phyloP scores from a whole-genome alignment of 2,888 invertebrate species.

The Lasioglossum morio region DNA sequence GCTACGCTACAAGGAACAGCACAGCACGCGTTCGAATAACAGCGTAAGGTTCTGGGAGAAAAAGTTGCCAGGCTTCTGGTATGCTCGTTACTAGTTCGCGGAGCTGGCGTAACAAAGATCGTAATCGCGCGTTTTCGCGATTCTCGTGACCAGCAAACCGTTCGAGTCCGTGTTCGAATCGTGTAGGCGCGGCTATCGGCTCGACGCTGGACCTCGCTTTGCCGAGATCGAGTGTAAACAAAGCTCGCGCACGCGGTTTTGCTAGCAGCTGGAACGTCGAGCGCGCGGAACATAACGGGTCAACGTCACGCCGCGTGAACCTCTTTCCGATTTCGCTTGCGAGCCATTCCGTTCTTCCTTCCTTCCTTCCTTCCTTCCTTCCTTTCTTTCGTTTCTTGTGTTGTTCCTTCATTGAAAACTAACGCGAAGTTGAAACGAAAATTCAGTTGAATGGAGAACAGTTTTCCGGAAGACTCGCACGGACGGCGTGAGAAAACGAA shows the following conservation, averaged over 20 bases:
- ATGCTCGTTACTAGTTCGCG: neutral
- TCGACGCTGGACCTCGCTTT: neutral
- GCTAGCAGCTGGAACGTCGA: slow-evolving; percentile 45
- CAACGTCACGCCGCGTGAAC: slow-evolving; percentile 74
- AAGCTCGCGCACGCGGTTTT: slow-evolving; percentile 57
- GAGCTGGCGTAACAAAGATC: neutral
- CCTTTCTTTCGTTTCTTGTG: neutral
- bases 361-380: neutral
- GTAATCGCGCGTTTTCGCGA: neutral
- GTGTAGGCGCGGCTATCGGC: neutral
- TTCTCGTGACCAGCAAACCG: neutral
- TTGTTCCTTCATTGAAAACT: neutral
- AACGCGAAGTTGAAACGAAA: neutral
- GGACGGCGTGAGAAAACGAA: neutral
- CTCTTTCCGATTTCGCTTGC: slow-evolving; percentile 64
- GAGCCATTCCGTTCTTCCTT: slow-evolving; percentile 16
- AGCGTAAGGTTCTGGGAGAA: neutral
- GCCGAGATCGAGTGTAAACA: slow-evolving; percentile 50
- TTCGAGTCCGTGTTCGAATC: neutral
- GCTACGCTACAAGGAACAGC: neutral
- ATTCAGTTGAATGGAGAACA: neutral
- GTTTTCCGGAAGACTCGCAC: neutral
- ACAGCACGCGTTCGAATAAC: neutral
- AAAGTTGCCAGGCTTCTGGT: neutral
- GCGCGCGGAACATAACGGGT: slow-evolving; percentile 68